Evolutionary conservation across 1,140 invertebrate genomes (phyloP).

Genomic region (Telenomus remus): DNA sequence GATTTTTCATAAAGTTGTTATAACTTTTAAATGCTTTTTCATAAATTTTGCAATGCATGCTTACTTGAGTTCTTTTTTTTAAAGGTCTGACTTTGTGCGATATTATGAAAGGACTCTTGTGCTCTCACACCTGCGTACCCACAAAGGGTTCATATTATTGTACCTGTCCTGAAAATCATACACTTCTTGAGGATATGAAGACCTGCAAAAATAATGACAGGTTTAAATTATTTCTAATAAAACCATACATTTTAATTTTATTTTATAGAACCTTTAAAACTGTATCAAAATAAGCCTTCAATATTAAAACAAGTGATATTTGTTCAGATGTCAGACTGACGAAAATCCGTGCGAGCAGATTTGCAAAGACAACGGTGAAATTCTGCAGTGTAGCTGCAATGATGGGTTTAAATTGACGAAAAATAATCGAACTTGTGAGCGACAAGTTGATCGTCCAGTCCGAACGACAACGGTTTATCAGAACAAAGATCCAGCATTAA

Average conservation of each 20-base stretch:
- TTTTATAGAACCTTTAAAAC: too few species aligned
- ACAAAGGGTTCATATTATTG: slow-evolving; percentile 83
- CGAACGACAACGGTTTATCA: slow-evolving; percentile 41
- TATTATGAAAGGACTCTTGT: slow-evolving; percentile 80
- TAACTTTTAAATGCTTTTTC: too few species aligned
- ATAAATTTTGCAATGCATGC: neutral
- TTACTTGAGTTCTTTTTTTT: neutral
- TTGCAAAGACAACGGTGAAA: slow-evolving; percentile 74
- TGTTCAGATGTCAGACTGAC: slow-evolving; percentile 65
- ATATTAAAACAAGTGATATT: neutral
- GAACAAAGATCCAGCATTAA: slow-evolving; percentile 25
- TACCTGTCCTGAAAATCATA: slow-evolving; percentile 83
- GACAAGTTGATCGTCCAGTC: slow-evolving; percentile 56
- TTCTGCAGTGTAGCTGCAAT: slow-evolving; percentile 76
- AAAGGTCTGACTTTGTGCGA: slow-evolving; percentile 78
- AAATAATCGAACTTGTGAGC: slow-evolving; percentile 74
- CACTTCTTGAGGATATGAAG: slow-evolving; percentile 80
- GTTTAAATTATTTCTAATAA: slow-evolving; percentile 45
- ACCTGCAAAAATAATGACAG: slow-evolving; percentile 77
- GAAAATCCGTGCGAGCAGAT: slow-evolving; percentile 78
- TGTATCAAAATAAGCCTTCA: too few species aligned
- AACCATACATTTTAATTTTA: too few species aligned
- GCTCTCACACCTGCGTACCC: slow-evolving; percentile 84
- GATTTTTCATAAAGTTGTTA: too few species aligned
- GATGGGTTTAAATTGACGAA: slow-evolving; percentile 74